Base-by-base conservation (phyloP, 2,797 vertebrate species). In the Chelonia mydas region DNA sequence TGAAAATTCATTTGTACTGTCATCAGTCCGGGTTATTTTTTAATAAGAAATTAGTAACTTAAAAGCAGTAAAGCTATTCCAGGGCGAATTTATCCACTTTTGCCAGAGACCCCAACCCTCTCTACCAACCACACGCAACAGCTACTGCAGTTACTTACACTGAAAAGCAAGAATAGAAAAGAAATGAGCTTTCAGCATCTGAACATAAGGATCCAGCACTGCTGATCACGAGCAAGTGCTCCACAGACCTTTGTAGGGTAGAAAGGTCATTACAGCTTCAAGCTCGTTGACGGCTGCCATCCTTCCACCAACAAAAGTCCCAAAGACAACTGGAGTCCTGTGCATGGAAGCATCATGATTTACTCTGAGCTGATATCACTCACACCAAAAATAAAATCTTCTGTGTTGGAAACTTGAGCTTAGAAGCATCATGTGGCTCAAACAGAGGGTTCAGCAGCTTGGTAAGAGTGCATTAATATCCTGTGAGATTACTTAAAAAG, bases 121-220 rank as follows among this genome's bases (percentile, higher is more conserved):
- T 91, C 84, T 47, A 54, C 74, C 65, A 68, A 89, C 77, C 72
- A 76, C 53, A 49, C 31, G 10, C 2, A 68, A 37, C 15, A 88
- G 90, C 74, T 84, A 47, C 91, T 11, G 41, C 27, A 94, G 84
- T 83, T 89, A 79, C 17, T 47, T 83, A 88, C 1, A 6, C 49
- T 81, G 51, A 61, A 95, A 91, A 84, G 89, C 45, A 72, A 50
- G 1, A 61, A 88, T 7, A 89, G 89, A 90, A 77, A 4, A 25
- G 57, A 83, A 90, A 93, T 53, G 33, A 76, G 68, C 83, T 94
- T 90, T 84, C 83, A 93, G 83, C 53, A 90, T 86, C 88, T 55
- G 92, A n/a, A 84, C n/a, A 3, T 76, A 80, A 83, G n/a, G n/a
- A 21, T 68, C n/a, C n/a, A 21, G 21, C n/a, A 68, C 41, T 47